phyloP scores from a whole-genome alignment of 1,140 invertebrate genomes.

The Lordiphosa stackelbergi region DNA sequence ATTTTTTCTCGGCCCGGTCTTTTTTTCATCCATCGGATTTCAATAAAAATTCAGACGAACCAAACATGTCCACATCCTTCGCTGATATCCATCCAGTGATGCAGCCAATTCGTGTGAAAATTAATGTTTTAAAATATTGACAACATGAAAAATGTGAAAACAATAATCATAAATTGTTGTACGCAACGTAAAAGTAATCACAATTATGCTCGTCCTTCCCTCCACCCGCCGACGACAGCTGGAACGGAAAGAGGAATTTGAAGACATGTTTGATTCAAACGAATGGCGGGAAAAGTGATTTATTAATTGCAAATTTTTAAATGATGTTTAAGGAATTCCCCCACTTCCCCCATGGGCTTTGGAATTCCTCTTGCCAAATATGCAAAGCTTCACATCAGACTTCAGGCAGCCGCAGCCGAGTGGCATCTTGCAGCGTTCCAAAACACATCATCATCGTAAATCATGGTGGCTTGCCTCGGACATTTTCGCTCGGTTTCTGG shows the following conservation, averaged over 20 bases:
- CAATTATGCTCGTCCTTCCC: conserved; percentile 14
- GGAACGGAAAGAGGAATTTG: not conserved
- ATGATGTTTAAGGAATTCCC: conserved; percentile 5
- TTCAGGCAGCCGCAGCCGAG: not conserved
- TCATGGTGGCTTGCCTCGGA: conserved; percentile 59
- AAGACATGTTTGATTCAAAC: too few relatives aligned
- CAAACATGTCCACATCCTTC: conserved; percentile 36
- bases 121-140: conserved; percentile 76
- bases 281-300: too few relatives aligned
- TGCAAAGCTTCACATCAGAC: conserved; percentile 16
- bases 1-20: conserved; percentile 13
- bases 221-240: not conserved
- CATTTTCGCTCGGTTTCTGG: conserved; percentile 45
- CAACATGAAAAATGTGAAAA: conserved; percentile 76
- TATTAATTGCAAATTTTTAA: too few relatives aligned
- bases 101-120: conserved; percentile 66
- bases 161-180: conserved; percentile 77
- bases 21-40: conserved; percentile 70
- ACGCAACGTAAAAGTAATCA: conserved; percentile 46
- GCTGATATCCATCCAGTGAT: conserved; percentile 39
- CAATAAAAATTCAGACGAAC: conserved; percentile 58
- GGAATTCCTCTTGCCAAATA: conserved; percentile 39
- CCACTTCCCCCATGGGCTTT: not conserved
- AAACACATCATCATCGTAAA: conserved; percentile 74
- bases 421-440: conserved; percentile 31